Conservation (phyloP, 1,140 invertebrate genomes). For the Galleria mellonella region DNA sequence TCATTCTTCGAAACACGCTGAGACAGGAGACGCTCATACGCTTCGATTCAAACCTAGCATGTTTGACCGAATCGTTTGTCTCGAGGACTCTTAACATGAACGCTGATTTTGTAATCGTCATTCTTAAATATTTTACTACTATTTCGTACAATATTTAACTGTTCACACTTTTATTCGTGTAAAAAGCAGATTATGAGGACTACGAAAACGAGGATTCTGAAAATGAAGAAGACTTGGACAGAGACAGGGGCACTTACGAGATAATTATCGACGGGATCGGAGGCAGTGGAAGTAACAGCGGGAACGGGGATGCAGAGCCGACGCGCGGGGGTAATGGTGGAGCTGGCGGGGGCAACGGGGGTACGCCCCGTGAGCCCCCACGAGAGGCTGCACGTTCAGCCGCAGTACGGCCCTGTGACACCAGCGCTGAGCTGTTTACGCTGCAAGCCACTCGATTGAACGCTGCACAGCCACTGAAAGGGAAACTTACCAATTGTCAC, state of each 20-base stretch:
- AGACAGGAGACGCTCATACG: too few species aligned
- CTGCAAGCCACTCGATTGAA: constrained; percentile 87
- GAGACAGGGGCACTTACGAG: constrained; percentile 56
- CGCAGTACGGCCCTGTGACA: constrained; percentile 85
- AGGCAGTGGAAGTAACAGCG: constrained; percentile 14
- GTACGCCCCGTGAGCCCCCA: constrained; percentile 48
- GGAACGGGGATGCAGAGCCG: constrained; percentile 7
- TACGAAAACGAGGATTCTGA: constrained; percentile 61
- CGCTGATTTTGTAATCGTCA: too few species aligned
- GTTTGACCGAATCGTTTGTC: too few species aligned
- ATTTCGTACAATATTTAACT: not conserved
- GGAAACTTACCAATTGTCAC: constrained; percentile 94
- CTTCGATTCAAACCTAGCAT: too few species aligned
- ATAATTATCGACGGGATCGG: constrained; percentile 51
- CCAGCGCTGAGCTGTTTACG: constrained; percentile 90
- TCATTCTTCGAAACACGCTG: not conserved
- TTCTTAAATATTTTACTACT: too few species aligned
- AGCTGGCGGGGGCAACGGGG: constrained; percentile 7
- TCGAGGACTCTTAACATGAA: too few species aligned
- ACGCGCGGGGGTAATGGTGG: not conserved
- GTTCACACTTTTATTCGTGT: not conserved
- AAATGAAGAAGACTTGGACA: constrained; percentile 63
- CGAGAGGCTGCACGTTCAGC: constrained; percentile 71
- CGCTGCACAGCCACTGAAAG: constrained; percentile 81
- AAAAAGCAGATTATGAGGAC: constrained; percentile 48